Evolutionary conservation across 2,113 vertebrate species (phyloP).

Genomic region (Leptodactylus fuscus): DNA sequence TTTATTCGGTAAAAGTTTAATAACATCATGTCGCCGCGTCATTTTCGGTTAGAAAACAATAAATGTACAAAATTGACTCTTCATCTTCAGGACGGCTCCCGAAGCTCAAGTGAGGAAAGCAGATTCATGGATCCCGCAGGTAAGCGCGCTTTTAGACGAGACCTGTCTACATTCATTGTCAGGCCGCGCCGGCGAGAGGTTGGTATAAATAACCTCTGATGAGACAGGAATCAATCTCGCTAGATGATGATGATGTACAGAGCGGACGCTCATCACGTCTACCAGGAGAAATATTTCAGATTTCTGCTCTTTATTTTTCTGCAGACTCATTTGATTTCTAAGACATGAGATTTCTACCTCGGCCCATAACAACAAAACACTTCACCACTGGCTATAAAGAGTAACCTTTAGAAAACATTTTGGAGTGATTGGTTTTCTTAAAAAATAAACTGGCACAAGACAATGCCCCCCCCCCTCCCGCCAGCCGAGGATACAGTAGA

Average conservation of each 20-base stretch:
- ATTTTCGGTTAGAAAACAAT: conserved; percentile 13
- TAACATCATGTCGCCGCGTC: neutral
- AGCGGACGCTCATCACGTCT: conserved; percentile 2
- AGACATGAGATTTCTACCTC: conserved; percentile 27
- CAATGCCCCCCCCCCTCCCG: neutral
- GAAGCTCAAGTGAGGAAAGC: neutral
- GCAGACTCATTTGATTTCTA: conserved; percentile 6
- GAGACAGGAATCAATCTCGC: conserved; percentile 18
- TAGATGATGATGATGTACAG: neutral
- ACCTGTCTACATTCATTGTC: neutral
- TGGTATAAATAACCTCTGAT: neutral
- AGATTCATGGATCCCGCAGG: neutral
- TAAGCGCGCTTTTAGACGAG: neutral
- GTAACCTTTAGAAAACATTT: conserved; percentile 48
- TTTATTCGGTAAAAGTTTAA: neutral
- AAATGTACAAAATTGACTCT: conserved; percentile 5
- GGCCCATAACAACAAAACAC: conserved; percentile 36
- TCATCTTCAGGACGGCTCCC: neutral
- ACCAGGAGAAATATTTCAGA: neutral
- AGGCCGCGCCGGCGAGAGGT: neutral
- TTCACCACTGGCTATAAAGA: conserved; percentile 38
- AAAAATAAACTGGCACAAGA: conserved; percentile 32
- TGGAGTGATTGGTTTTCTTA: conserved; percentile 20
- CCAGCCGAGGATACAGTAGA: neutral
- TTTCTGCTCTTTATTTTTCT: neutral